Percentiles rank a stretch among this genome's conserved stretches.
These are phyloP conservation scores for Epinephelus fuscoguttatus DNA, from an alignment of 2,113 vertebrate species.

Conservation along the genomic window DNA sequence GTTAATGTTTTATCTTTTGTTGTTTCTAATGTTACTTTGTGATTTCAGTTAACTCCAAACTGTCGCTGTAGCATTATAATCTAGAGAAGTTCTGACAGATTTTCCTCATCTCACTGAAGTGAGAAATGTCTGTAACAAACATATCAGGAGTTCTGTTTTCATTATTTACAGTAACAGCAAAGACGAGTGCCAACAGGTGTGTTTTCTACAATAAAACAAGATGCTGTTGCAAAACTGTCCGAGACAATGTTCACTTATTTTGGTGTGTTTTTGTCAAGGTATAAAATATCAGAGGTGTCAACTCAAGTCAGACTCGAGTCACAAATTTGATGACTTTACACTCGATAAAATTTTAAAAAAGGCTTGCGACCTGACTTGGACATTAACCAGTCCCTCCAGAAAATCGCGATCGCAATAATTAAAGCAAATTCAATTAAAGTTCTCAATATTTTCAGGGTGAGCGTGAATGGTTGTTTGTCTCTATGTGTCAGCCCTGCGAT, in stretches of 20 bases:
- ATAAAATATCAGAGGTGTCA: too few species aligned
- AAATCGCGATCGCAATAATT: too few species aligned
- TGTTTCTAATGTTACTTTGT: neutral
- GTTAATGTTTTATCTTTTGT: neutral
- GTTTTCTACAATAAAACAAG: constrained; percentile 69
- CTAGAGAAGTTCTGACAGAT: neutral
- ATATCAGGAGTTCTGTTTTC: constrained; percentile 12
- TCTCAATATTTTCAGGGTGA: too few species aligned
- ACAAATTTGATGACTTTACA: too few species aligned
- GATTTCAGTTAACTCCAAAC: neutral
- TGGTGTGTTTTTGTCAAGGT: neutral
- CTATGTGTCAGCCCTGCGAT: too few species aligned
- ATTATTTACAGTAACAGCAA: constrained; percentile 13
- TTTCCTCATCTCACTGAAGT: neutral
- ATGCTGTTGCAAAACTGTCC: neutral
- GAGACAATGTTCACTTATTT: neutral
- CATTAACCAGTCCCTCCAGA: too few species aligned
- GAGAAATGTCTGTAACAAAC: neutral
- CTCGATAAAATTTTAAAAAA: too few species aligned
- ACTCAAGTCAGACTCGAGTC: too few species aligned
- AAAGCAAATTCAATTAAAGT: too few species aligned
- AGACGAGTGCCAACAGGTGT: constrained; percentile 46
- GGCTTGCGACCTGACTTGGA: too few species aligned
- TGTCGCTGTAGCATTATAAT: neutral
- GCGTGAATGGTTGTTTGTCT: too few species aligned